phyloP scores from a whole-genome alignment of 2,888 invertebrate species.

The Apotomis turbidana region DNA sequence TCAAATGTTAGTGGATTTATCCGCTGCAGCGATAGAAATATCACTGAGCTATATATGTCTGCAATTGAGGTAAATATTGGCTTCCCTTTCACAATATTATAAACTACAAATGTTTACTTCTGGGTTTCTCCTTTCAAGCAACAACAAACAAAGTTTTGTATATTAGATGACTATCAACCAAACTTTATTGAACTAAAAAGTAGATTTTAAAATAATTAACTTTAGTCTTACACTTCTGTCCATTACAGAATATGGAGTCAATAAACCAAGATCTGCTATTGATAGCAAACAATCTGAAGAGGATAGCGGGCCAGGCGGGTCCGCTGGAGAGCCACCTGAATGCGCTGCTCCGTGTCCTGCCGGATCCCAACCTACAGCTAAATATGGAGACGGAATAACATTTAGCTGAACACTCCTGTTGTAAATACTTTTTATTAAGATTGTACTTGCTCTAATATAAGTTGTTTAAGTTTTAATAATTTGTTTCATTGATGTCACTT shows the following conservation, averaged over 20 bases:
- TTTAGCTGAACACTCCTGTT: not conserved
- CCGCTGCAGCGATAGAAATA: constrained; percentile 68
- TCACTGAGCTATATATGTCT: constrained; percentile 68
- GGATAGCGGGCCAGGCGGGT: constrained; percentile 64
- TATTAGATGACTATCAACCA: no score
- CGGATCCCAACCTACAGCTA: constrained; percentile 58
- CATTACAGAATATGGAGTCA: constrained; percentile 69
- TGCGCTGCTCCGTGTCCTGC: constrained; percentile 65
- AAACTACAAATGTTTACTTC: not conserved
- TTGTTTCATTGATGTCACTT: no score
- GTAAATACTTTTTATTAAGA: not conserved
- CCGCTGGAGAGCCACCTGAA: constrained; percentile 70
- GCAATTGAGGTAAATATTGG: constrained; percentile 63
- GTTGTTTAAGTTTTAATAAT: no score
- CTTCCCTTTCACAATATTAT: not conserved
- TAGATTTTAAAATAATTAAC: no score
- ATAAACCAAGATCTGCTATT: constrained; percentile 74
- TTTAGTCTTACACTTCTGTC: not conserved
- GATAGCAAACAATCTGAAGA: constrained; percentile 71
- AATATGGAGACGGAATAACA: constrained; percentile 69
- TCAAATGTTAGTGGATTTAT: constrained; percentile 78
- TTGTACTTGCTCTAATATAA: no score
- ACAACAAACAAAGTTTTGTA: not conserved
- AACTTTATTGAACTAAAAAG: no score
- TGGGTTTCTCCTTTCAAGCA: constrained; percentile 9